phyloP scores from a whole-genome alignment of 2,888 invertebrate genomes.

The Drepanosiphum platanoidis region DNA sequence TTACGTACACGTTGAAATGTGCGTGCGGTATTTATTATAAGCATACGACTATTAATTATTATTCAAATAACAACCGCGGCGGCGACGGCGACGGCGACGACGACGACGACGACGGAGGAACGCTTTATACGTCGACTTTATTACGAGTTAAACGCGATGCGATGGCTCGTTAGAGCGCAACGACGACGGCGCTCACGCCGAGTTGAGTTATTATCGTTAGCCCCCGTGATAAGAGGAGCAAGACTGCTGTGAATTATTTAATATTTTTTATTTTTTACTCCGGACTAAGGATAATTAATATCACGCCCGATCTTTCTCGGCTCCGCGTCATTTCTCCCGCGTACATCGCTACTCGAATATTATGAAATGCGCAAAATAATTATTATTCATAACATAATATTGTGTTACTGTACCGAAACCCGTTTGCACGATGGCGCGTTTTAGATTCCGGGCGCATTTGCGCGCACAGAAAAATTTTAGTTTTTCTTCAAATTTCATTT shows the following conservation, averaged over 20 bases:
- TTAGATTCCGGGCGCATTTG: too few relatives aligned
- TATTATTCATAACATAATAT: not conserved
- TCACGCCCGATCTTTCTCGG: not conserved
- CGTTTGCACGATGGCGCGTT: not conserved
- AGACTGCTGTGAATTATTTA: not conserved
- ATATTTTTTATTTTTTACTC: not conserved
- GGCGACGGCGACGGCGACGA: not conserved
- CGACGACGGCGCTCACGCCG: not conserved
- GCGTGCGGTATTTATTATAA: not conserved
- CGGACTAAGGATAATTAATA: not conserved
- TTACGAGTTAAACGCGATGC: slow-evolving; percentile 14
- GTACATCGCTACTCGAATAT: not conserved
- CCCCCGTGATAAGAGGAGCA: not conserved
- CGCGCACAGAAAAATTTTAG: not conserved
- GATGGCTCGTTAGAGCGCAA: not conserved
- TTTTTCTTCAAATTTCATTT: not conserved
- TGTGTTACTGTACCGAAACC: not conserved
- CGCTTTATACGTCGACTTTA: slow-evolving; percentile 22
- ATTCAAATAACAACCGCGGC: not conserved
- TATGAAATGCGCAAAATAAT: not conserved
- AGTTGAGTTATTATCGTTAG: not conserved
- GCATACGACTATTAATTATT: slow-evolving; percentile 23
- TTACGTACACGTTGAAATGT: not conserved
- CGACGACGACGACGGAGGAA: not conserved
- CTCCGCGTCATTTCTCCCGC: not conserved